Evolutionary conservation across 2,888 invertebrate genomes (phyloP).

Genomic region (Tanypteryx hageni): DNA sequence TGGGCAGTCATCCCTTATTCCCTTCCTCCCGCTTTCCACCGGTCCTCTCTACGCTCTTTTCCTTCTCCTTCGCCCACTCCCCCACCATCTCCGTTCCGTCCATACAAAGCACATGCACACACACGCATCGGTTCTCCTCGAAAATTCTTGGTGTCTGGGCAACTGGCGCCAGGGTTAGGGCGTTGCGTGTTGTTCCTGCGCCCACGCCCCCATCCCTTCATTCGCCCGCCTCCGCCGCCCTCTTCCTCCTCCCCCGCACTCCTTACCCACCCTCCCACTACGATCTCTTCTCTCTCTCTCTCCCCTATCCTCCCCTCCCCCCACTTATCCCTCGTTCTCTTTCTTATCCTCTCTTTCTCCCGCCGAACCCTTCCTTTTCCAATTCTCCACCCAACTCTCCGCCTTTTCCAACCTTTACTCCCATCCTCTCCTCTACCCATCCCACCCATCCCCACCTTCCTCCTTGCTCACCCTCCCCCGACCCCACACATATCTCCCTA

Average conservation of each 20-base stretch:
- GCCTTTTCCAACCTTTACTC: not conserved
- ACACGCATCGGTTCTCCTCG: slow-evolving; percentile 43
- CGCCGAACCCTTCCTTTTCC: not conserved
- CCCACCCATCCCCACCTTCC: too few relatives aligned
- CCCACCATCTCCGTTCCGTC: not conserved
- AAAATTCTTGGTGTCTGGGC: slow-evolving; percentile 60
- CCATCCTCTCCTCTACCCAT: not conserved
- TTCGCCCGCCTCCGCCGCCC: not conserved
- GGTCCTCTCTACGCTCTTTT: not conserved
- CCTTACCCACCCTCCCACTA: slow-evolving; percentile 27
- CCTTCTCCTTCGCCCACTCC: not conserved
- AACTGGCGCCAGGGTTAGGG: slow-evolving; percentile 63
- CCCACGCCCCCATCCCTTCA: slow-evolving; percentile 25
- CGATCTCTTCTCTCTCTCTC: not conserved
- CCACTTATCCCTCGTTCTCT: not conserved
- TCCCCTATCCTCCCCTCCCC: not conserved
- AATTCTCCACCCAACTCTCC: not conserved
- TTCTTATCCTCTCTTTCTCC: not conserved
- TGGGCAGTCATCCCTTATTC: slow-evolving; percentile 41
- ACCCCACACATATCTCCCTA: not conserved
- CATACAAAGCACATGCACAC: slow-evolving; percentile 41
- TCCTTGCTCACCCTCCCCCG: not conserved
- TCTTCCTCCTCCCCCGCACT: slow-evolving; percentile 7
- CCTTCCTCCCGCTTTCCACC: not conserved
- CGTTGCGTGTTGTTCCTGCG: slow-evolving; percentile 62